Evolutionary conservation across 1,140 invertebrate species (phyloP), one percentile per base, ranked within the genome.

Genomic region (Paraescarpia echinospica): DNA sequence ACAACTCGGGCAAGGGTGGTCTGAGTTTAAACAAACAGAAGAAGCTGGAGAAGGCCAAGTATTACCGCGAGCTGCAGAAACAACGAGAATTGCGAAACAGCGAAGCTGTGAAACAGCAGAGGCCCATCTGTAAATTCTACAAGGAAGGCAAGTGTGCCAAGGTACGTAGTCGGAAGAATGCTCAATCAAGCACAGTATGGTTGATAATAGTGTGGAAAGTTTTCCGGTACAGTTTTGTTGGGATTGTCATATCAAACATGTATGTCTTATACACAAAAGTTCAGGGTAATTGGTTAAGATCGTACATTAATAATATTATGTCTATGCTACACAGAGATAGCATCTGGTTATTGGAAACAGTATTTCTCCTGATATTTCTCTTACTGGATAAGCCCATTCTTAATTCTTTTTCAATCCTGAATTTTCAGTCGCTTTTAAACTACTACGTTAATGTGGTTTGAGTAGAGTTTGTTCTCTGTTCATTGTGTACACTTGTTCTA

Each of bases 121-220:
- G 95, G 88, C 95, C 95, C 6, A 89, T 94, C 0, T 98, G 98
- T 95, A 97, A 97, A 92, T 98, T 98, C 96, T 98, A 97, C 94
- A 97, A 98, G 97, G 98, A 98, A 96, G 98, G 98, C 92, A 98
- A 98, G 96, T 98, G 98, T 96, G 97, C 98, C 94, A 97, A 97
- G 96, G 97, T 96, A 35, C 41, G 33, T 91, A 14, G n/a, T 33
- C 14, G n/a, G 14, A 34, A 90, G 6, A 35, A 34, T 35, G 14
- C 27, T 18, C n/a, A 33, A 89, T 33, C n/a, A 89, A 89, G 34
- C 34, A 89, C 89, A 89, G n/a, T 34, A 18, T 33, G 34, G 8
- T 18, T 89, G 34, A 18, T 89, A 34, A 8, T 89, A 34, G n/a
- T 89, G 4, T 89, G 8, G n/a, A 33, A 2, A 34, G n/a, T 18